These are phyloP conservation scores for Parelbella ahira DNA, from an alignment of 2,888 invertebrate species.

Conservation along the genomic window DNA sequence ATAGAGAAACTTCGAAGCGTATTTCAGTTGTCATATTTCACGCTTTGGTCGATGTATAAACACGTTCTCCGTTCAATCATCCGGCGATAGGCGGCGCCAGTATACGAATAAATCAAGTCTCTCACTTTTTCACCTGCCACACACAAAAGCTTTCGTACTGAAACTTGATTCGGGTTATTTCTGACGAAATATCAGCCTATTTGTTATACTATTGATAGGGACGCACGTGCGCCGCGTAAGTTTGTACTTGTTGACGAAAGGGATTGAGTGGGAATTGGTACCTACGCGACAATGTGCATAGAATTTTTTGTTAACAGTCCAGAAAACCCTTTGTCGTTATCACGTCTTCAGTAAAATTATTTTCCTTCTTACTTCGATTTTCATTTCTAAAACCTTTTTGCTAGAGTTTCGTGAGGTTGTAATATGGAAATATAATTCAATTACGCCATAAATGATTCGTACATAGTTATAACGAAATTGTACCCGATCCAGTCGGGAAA, in stretches of 20 bases:
- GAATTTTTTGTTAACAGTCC: conserved; percentile 63
- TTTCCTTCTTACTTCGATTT: background rate
- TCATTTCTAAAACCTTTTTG: no score
- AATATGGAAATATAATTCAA: no score
- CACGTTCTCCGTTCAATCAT: conserved; percentile 78
- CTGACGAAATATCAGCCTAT: conserved; percentile 80
- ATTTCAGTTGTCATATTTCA: conserved; percentile 73
- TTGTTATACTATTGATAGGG: conserved; percentile 79
- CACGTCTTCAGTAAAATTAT: conserved; percentile 20
- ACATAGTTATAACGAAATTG: conserved; percentile 6
- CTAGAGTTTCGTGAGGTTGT: no score
- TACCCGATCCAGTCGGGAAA: conserved; percentile 41
- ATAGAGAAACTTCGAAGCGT: conserved; percentile 46
- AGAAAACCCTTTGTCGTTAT: conserved; percentile 34
- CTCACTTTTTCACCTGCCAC: conserved; percentile 81
- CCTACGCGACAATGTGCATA: conserved; percentile 65
- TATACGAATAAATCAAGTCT: conserved; percentile 75
- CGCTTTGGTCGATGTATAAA: conserved; percentile 71
- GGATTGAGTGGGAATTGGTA: conserved; percentile 78
- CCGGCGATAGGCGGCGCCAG: conserved; percentile 72
- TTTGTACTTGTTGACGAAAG: conserved; percentile 76
- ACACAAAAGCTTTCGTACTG: conserved; percentile 77
- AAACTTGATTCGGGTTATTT: conserved; percentile 81
- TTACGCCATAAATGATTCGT: no score
- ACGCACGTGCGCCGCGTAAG: conserved; percentile 75